phyloP scores from a whole-genome alignment of 2,888 invertebrate genomes.

The Macaria notata region DNA sequence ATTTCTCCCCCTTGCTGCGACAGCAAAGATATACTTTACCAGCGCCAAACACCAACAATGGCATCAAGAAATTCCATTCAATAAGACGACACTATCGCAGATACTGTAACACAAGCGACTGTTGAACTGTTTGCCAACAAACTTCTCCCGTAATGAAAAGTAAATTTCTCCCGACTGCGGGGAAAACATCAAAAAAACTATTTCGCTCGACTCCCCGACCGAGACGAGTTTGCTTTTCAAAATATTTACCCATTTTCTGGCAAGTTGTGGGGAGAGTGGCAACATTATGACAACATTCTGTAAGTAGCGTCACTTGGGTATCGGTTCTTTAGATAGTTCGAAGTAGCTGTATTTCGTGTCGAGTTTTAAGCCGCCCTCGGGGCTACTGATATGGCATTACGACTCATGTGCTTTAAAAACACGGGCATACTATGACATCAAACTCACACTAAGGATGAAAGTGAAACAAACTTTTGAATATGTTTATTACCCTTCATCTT shows the following conservation, averaged over 20 bases:
- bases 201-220: constrained; percentile 50
- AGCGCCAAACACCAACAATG: constrained; percentile 11
- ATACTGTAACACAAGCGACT: constrained; percentile 39
- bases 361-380: too few species aligned
- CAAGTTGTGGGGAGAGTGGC: constrained; percentile 10
- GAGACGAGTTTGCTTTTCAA: constrained; percentile 51
- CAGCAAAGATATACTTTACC: constrained; percentile 9
- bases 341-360: too few species aligned
- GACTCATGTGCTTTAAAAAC: too few species aligned
- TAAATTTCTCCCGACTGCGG: constrained; percentile 60
- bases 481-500: too few species aligned
- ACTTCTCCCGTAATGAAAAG: constrained; percentile 75
- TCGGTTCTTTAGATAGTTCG: too few species aligned
- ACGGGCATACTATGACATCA: too few species aligned
- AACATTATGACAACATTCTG: not conserved
- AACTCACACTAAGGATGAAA: too few species aligned
- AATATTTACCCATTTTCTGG: constrained; percentile 62
- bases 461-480: too few species aligned
- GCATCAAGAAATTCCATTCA: constrained; percentile 17
- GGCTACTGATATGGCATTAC: too few species aligned
- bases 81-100: constrained; percentile 17
- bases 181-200: constrained; percentile 71
- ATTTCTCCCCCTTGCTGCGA: constrained; percentile 2
- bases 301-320: too few species aligned
- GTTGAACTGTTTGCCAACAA: constrained; percentile 69